phyloP scores from a whole-genome alignment of 2,888 invertebrate species.

The Brenthis ino region DNA sequence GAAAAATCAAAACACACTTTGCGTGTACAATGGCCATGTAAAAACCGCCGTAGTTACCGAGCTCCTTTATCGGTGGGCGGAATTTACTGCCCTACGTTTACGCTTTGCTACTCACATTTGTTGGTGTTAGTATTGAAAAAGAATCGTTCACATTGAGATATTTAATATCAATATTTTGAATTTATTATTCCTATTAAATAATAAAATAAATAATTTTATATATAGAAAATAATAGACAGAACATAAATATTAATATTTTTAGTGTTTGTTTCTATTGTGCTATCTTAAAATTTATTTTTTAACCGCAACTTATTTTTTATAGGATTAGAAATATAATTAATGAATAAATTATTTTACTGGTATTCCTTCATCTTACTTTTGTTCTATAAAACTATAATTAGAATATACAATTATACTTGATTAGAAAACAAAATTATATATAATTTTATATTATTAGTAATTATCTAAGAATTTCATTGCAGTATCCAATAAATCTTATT shows the following conservation, averaged over 20 bases:
- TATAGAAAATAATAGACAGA: too few relatives aligned
- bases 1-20: slow-evolving; percentile 13
- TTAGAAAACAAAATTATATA: not conserved
- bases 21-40: slow-evolving; percentile 54
- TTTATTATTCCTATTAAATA: too few relatives aligned
- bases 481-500: too few relatives aligned
- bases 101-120: slow-evolving; percentile 25
- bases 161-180: not conserved
- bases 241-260: not conserved
- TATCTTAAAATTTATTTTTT: not conserved
- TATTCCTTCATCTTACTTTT: too few relatives aligned
- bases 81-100: slow-evolving; percentile 64
- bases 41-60: slow-evolving; percentile 51
- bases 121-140: slow-evolving; percentile 4
- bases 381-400: too few relatives aligned
- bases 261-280: not conserved
- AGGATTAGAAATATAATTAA: too few relatives aligned
- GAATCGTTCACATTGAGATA: slow-evolving; percentile 7
- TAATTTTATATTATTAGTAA: too few relatives aligned
- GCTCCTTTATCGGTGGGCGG: slow-evolving; percentile 53
- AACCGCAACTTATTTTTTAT: not conserved
- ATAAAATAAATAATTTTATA: too few relatives aligned
- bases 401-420: too few relatives aligned
- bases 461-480: too few relatives aligned
- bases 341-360: too few relatives aligned